phyloP scores from a whole-genome alignment of 2,888 invertebrate genomes.

The Cryptocephalus moraei region DNA sequence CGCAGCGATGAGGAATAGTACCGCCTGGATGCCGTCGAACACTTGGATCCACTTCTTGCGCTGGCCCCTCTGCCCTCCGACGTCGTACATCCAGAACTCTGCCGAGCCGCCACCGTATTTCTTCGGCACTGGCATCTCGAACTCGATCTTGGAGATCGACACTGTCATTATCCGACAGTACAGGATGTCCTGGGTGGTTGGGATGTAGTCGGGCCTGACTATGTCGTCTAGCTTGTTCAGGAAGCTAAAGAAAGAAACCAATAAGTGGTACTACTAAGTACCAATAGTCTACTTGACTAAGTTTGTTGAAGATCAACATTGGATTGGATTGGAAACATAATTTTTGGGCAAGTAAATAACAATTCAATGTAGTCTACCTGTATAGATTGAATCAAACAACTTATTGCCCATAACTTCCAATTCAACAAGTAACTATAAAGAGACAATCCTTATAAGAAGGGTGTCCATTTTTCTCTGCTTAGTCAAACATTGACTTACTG shows the following conservation, averaged over 20 bases:
- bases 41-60: conserved; percentile 73
- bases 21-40: conserved; percentile 73
- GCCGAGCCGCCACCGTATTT: conserved; percentile 60
- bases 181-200: conserved; percentile 66
- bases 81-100: conserved; percentile 74
- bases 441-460: too few relatives aligned
- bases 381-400: too few relatives aligned
- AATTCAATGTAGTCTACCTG: too few relatives aligned
- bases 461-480: too few relatives aligned
- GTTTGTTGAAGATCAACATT: too few relatives aligned
- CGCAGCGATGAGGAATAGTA: conserved; percentile 69
- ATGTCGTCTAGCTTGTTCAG: conserved; percentile 60
- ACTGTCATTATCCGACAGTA: conserved; percentile 65
- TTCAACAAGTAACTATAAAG: too few relatives aligned
- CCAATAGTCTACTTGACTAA: too few relatives aligned
- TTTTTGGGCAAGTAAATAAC: too few relatives aligned
- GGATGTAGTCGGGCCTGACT: conserved; percentile 53
- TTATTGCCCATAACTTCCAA: too few relatives aligned
- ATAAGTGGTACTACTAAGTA: too few relatives aligned
- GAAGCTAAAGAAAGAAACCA: conserved; percentile 46
- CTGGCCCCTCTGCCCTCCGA: conserved; percentile 74
- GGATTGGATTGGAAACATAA: too few relatives aligned
- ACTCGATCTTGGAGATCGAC: conserved; percentile 65
- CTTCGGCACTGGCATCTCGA: conserved; percentile 59
- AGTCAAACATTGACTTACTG: conserved; percentile 50